A percentile compares a stretch with the other conserved stretches of the same genome.
These are phyloP conservation scores for Bombus vancouverensis DNA, from an alignment of 1,140 invertebrate genomes.

Conservation along the genomic window DNA sequence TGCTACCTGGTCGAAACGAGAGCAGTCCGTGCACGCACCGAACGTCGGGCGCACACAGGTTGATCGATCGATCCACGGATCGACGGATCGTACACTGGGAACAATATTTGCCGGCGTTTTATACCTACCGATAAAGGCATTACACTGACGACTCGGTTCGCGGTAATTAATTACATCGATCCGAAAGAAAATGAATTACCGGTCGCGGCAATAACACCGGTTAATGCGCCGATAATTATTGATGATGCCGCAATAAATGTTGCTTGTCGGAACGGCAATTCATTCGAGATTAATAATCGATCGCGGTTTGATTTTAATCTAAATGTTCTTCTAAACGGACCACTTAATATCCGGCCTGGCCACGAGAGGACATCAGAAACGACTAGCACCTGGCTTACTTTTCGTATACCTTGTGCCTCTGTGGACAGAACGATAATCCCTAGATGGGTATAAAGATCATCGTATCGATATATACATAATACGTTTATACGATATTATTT, in stretches of 20 bases:
- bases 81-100: constrained; percentile 59
- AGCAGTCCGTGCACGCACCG: constrained; percentile 48
- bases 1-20: constrained; percentile 52
- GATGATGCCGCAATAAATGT: constrained; percentile 66
- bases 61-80: constrained; percentile 67
- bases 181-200: constrained; percentile 62
- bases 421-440: not conserved
- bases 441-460: not conserved
- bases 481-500: not conserved
- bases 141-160: constrained; percentile 47
- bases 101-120: constrained; percentile 55
- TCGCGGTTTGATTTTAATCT: constrained; percentile 49
- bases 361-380: not conserved
- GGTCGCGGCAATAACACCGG: constrained; percentile 57
- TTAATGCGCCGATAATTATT: constrained; percentile 61
- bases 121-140: constrained; percentile 19
- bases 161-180: constrained; percentile 64
- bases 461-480: not conserved
- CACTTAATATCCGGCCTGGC: constrained; percentile 28
- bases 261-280: constrained; percentile 59
- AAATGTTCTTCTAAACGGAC: constrained; percentile 45
- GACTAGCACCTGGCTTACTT: constrained; percentile 8
- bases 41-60: constrained; percentile 35
- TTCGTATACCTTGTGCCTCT: not conserved
- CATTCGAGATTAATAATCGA: constrained; percentile 63